Base-by-base conservation (phyloP, 1,140 invertebrate species). In the Drosophila punjabiensis region DNA sequence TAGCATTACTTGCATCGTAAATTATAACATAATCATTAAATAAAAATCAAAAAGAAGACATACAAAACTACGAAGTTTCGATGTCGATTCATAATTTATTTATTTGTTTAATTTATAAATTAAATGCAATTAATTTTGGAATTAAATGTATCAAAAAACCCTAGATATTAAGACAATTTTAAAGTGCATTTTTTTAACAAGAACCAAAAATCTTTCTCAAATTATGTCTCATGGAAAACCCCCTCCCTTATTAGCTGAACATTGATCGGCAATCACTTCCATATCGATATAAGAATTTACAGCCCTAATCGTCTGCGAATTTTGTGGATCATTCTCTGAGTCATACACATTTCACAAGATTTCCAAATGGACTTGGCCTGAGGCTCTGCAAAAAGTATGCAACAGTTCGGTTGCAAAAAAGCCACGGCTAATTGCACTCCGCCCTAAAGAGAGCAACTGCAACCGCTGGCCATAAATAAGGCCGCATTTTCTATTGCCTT, bases 401-500 rank as follows among this genome's bases (percentile, higher is more conserved):
- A 18, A 32, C 9, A 24, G 6, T 35, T 53, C 7, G 30, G 13
- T 20, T n/a, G 14, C 45, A 8, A 28, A 0, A 9, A 4, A 16
- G 18, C n/a, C 13, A 6, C 13, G 20, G 24, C 53, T 41, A 61
- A 62, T 62, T 35, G 39, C 6, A 28, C 14, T 61, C 32, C 33
- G 37, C 56, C 71, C 2, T 8, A 60, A 74, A 74, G 69, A 7
- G 20, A 63, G 58, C 58, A n/a, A 65, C 39, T 20, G 33, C n/a
- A 41, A 30, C 33, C 24, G 20, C 41, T 35, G 65, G 35, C 66
- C 48, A 81, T 84, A 81, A 89, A 89, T 81, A 79, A 69, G 55
- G 56, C 43, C n/a, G 56, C 53, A 55, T 53, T 79, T 87, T 50
- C 61, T 56, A 89, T 85, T 85, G 82, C 85, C 74, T 90, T 82